phyloP scores from a whole-genome alignment of 2,888 invertebrate genomes.

The Tillus elongatus region DNA sequence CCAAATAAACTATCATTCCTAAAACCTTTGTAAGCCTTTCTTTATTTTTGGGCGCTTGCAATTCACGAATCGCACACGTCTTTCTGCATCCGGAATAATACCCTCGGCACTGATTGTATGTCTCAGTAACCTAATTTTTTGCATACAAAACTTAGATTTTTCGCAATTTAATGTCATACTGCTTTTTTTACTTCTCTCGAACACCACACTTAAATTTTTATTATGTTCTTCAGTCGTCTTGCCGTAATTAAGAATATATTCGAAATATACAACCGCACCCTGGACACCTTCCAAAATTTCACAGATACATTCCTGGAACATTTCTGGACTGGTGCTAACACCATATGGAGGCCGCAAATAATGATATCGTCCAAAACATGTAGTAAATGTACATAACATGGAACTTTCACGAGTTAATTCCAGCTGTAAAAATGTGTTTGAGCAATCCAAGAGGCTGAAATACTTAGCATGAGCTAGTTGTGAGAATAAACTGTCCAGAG shows the following conservation, averaged over 20 bases:
- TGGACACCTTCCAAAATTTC: conserved; percentile 7
- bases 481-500: conserved; percentile 11
- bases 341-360: conserved; percentile 12
- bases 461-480: conserved; percentile 7
- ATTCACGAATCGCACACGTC: neutral
- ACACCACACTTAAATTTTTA: neutral
- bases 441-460: conserved; percentile 15
- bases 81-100: neutral
- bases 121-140: neutral
- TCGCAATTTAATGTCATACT: neutral
- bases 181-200: neutral
- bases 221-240: neutral
- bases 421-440: conserved; percentile 16
- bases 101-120: neutral
- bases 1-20: conserved; percentile 2
- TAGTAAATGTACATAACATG: conserved; percentile 9
- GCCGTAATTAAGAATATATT: neutral
- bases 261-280: neutral
- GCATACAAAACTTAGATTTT: neutral
- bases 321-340: conserved; percentile 10
- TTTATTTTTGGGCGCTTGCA: neutral
- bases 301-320: conserved; percentile 12
- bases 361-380: conserved; percentile 9
- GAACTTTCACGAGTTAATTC: conserved; percentile 15
- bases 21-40: neutral